Percentiles rank a stretch among this genome's conserved stretches.
phyloP scores from a whole-genome alignment of 1,140 invertebrate species.

The Penaeus chinensis region DNA sequence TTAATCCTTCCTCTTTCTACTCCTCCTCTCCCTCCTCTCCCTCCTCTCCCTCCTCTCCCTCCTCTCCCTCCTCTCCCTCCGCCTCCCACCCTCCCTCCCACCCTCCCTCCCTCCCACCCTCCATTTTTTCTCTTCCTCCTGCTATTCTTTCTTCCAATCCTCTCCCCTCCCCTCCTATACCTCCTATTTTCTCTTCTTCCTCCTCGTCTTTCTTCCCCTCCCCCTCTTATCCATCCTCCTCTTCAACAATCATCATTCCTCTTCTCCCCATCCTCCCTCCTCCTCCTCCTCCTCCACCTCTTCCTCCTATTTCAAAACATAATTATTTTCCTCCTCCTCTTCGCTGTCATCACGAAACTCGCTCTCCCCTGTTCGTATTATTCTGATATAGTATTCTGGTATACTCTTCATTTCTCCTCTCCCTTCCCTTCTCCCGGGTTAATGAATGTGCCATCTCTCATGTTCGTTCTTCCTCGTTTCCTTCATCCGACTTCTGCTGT shows the following conservation, averaged over 20 bases:
- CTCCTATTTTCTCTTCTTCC: neutral
- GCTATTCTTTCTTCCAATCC: neutral
- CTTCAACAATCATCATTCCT: neutral
- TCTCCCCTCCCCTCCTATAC: neutral
- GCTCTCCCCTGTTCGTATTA: too few relatives aligned
- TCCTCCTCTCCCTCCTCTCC: neutral
- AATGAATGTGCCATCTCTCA: too few relatives aligned
- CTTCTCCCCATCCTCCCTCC: neutral
- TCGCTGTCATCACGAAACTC: too few relatives aligned
- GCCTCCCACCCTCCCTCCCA: neutral
- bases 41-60: neutral
- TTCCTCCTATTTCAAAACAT: neutral
- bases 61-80: neutral
- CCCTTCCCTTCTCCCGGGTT: too few relatives aligned
- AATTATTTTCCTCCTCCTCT: neutral
- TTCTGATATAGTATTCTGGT: too few relatives aligned
- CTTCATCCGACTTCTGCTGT: too few relatives aligned
- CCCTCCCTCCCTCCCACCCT: neutral
- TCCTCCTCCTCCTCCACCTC: neutral
- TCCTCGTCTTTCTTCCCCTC: neutral
- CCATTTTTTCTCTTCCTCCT: neutral
- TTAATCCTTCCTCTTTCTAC: neutral
- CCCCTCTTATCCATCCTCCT: neutral
- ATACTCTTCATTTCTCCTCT: too few relatives aligned
- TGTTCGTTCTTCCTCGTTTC: too few relatives aligned